Conservation (phyloP, 2,797 vertebrate genomes). For the Melanotaenia parkinsoni region DNA sequence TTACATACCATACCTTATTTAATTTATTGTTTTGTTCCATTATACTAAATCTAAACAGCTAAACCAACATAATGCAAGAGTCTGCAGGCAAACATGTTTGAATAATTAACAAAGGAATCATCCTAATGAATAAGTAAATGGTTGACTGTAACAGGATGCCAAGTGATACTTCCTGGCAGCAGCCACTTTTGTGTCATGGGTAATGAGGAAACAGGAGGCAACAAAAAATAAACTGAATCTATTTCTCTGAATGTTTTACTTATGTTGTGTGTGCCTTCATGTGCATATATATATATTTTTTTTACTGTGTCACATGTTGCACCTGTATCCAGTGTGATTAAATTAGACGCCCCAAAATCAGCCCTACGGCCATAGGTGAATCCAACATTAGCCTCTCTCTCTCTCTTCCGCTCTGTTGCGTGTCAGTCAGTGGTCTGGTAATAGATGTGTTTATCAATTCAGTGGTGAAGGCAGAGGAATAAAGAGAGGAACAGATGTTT, state of each 20-base stretch:
- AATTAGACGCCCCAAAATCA: conserved; percentile 18
- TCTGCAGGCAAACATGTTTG: conserved; percentile 66
- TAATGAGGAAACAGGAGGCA: conserved; percentile 54
- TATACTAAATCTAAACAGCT: background rate
- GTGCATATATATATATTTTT: no score
- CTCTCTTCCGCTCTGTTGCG: conserved; percentile 61
- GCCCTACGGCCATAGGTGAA: conserved; percentile 50
- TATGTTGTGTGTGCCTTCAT: background rate
- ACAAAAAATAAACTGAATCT: conserved; percentile 17
- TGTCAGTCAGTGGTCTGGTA: conserved; percentile 77
- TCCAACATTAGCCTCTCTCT: conserved; percentile 50
- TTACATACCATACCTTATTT: background rate
- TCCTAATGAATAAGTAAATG: conserved; percentile 83
- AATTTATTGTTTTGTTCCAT: background rate
- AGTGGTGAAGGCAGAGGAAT: conserved; percentile 74
- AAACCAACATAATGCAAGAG: conserved; percentile 30
- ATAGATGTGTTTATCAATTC: conserved; percentile 85
- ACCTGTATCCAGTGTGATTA: conserved; percentile 18
- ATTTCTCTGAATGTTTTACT: background rate
- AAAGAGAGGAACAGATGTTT: conserved; percentile 83
- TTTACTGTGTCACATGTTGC: background rate
- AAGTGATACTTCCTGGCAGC: conserved; percentile 74
- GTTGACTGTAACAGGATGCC: conserved; percentile 71
- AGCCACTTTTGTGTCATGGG: conserved; percentile 47
- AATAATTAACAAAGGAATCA: conserved; percentile 84